phyloP scores from a whole-genome alignment of 2,888 invertebrate species.

The Acleris laterana region DNA sequence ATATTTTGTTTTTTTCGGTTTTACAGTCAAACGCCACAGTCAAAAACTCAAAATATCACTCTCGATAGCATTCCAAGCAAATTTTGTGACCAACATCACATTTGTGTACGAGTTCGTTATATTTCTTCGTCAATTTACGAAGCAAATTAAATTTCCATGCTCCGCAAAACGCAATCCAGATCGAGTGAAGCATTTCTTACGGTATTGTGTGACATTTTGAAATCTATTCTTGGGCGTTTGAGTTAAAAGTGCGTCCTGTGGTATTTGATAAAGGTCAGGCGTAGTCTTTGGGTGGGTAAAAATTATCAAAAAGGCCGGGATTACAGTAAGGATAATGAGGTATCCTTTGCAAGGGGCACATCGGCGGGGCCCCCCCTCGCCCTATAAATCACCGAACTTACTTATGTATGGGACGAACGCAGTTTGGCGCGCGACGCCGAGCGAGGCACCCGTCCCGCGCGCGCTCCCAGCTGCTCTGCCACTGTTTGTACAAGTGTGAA shows the following conservation, averaged over 20 bases:
- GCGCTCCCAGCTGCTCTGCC: slow-evolving; percentile 52
- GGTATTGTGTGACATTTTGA: slow-evolving; percentile 22
- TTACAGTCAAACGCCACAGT: neutral
- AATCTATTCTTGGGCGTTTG: slow-evolving; percentile 27
- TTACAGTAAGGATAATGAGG: slow-evolving; percentile 82
- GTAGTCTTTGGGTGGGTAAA: slow-evolving; percentile 62
- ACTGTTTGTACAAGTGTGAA: slow-evolving; percentile 82
- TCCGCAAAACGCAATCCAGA: neutral
- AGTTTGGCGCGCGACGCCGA: slow-evolving; percentile 80
- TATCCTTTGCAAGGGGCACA: slow-evolving; percentile 76
- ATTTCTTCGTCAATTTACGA: neutral
- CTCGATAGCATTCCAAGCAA: too few relatives aligned
- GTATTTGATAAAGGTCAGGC: slow-evolving; percentile 60
- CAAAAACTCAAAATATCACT: neutral
- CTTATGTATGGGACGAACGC: slow-evolving; percentile 64
- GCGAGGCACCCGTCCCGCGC: slow-evolving; percentile 53
- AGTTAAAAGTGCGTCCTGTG: slow-evolving; percentile 27
- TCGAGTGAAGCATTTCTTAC: neutral
- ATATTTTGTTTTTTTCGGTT: neutral
- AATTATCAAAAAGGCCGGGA: slow-evolving; percentile 79
- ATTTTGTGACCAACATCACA: too few relatives aligned
- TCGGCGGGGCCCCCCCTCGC: slow-evolving; percentile 52
- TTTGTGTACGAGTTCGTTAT: neutral
- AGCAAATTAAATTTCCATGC: neutral
- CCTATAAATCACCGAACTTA: slow-evolving; percentile 69